Conservation (phyloP, 2,113 vertebrate species). For the Furnarius figulus region DNA sequence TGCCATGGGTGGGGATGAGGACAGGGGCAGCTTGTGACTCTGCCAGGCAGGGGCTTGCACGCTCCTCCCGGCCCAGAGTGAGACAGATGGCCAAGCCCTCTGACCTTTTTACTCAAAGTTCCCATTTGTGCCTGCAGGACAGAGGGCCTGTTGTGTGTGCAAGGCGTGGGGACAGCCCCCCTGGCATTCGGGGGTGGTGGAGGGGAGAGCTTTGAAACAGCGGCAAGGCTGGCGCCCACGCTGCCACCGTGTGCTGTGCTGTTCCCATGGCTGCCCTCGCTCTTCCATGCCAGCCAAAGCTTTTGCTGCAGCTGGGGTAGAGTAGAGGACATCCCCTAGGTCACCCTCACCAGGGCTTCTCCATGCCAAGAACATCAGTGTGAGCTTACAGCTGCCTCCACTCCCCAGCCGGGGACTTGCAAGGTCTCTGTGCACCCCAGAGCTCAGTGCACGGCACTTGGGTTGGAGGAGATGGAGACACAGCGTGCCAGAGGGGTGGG, state of each 20-base stretch:
- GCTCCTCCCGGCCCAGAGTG: background rate
- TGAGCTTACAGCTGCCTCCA: background rate
- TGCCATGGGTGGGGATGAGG: background rate
- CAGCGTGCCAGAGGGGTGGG: accelerated
- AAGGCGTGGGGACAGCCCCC: background rate
- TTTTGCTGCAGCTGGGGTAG: background rate
- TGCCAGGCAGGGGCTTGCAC: background rate
- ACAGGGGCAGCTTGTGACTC: background rate
- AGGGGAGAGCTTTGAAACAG: background rate
- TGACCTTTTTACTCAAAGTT: constrained; percentile 40
- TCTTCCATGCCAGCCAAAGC: background rate
- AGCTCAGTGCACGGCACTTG: accelerated
- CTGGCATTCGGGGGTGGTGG: background rate
- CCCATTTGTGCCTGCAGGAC: constrained; percentile 23
- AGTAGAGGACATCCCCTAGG: background rate
- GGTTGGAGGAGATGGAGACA: background rate
- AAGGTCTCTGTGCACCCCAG: background rate
- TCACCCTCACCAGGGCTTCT: background rate
- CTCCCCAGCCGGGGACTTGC: accelerated
- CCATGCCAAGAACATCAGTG: background rate
- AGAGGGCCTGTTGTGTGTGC: background rate
- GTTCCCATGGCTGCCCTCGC: background rate
- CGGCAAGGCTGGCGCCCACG: background rate
- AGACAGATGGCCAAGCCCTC: background rate
- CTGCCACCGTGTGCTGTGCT: background rate